Evolutionary conservation across 2,888 invertebrate species (phyloP).

Genomic region (Heliconius aoede): DNA sequence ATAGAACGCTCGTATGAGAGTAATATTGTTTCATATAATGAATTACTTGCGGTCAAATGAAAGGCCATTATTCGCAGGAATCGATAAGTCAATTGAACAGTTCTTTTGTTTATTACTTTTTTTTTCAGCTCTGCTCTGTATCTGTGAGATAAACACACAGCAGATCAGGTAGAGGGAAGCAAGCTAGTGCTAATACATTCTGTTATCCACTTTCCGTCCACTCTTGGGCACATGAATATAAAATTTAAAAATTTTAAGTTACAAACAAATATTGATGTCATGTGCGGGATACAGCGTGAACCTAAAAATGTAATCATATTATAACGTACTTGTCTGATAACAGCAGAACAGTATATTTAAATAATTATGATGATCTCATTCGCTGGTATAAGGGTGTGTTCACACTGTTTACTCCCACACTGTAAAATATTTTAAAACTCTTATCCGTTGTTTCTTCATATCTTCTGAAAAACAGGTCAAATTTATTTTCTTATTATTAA

Average conservation of each 20-base stretch:
- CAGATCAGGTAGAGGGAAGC: not conserved
- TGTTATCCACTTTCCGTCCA: not conserved
- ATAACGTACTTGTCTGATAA: not conserved
- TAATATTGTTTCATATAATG: not conserved
- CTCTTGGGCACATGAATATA: no score
- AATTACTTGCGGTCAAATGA: constrained; percentile 2
- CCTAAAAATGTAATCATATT: not conserved
- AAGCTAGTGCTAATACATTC: not conserved
- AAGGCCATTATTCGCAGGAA: constrained; percentile 7
- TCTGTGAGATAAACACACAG: not conserved
- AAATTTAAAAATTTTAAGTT: no score
- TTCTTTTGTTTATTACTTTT: not conserved
- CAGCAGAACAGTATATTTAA: not conserved
- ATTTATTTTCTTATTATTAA: no score
- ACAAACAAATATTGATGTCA: no score
- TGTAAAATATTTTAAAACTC: no score
- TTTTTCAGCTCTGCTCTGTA: not conserved
- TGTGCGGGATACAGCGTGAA: no score
- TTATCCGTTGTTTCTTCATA: no score
- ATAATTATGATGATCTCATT: not conserved
- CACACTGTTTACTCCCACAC: no score
- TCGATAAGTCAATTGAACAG: not conserved
- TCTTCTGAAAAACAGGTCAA: no score
- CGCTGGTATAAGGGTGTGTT: not conserved
- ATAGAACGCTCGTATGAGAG: not conserved